These are phyloP conservation scores for Hirudinaria manillensis DNA, from an alignment of 2,888 invertebrate genomes.

Conservation along the genomic window DNA sequence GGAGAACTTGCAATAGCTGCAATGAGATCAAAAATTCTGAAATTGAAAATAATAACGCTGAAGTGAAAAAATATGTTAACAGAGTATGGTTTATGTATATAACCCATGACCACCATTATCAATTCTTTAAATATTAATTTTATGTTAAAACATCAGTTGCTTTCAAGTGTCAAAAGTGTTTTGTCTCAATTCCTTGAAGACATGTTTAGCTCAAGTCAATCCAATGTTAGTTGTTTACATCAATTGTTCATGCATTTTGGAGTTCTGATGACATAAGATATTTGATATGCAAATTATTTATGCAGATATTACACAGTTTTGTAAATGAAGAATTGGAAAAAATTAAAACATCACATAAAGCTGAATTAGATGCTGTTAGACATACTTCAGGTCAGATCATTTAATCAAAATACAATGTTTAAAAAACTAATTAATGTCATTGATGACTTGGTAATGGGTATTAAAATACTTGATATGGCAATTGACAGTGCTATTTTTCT, in stretches of 20 bases:
- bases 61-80: background rate
- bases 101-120: background rate
- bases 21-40: background rate
- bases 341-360: too few species aligned
- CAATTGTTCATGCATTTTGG: too few species aligned
- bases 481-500: too few species aligned
- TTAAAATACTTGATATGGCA: too few species aligned
- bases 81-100: background rate
- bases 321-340: too few species aligned
- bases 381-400: background rate
- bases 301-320: too few species aligned
- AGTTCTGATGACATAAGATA: too few species aligned
- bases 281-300: too few species aligned
- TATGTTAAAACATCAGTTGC: background rate
- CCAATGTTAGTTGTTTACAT: background rate
- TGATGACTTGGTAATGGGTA: too few species aligned
- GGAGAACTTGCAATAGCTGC: background rate
- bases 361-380: too few species aligned
- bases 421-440: background rate
- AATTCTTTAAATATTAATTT: background rate
- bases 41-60: background rate
- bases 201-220: background rate
- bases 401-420: background rate
- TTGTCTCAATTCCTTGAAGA: background rate
- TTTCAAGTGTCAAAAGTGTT: background rate